Evolutionary conservation across 2,797 vertebrate genomes (phyloP).

Genomic region (Chromobotia macracanthus): DNA sequence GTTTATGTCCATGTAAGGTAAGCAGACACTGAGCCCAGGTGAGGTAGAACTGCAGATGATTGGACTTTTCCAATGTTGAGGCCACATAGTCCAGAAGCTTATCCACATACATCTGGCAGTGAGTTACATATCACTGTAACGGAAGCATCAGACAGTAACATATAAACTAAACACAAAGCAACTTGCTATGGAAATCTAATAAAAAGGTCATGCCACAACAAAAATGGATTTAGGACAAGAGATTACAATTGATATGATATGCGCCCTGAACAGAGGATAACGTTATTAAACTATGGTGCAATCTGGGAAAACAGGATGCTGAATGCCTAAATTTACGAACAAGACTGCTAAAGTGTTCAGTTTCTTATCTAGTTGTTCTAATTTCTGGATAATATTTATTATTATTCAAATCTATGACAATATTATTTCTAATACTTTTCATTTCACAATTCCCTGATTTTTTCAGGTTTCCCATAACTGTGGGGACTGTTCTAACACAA

Average conservation of each 20-base stretch:
- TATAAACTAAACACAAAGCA: not conserved
- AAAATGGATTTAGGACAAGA: not conserved
- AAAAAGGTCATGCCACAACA: too few relatives aligned
- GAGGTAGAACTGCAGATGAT: constrained; percentile 94
- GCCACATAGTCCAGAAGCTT: constrained; percentile 89
- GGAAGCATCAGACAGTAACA: constrained; percentile 58
- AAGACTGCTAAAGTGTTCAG: not conserved
- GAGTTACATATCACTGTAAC: constrained; percentile 86
- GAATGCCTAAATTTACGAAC: not conserved
- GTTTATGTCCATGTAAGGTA: constrained; percentile 86
- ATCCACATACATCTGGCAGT: constrained; percentile 90
- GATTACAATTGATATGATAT: too few relatives aligned
- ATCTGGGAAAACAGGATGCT: not conserved
- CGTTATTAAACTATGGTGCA: not conserved
- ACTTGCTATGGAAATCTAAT: too few relatives aligned
- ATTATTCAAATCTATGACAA: too few relatives aligned
- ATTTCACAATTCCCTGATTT: not conserved
- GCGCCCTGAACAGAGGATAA: constrained; percentile 73
- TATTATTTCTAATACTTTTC: too few relatives aligned
- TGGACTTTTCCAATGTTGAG: constrained; percentile 82
- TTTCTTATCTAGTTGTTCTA: too few relatives aligned
- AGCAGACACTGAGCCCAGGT: constrained; percentile 88
- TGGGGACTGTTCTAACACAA: too few relatives aligned
- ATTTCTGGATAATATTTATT: too few relatives aligned
- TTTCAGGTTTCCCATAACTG: not conserved